Percentiles rank a stretch among this genome's conserved stretches.
phyloP scores from a whole-genome alignment of 2,888 invertebrate species.

The Ennomos quercinarius region DNA sequence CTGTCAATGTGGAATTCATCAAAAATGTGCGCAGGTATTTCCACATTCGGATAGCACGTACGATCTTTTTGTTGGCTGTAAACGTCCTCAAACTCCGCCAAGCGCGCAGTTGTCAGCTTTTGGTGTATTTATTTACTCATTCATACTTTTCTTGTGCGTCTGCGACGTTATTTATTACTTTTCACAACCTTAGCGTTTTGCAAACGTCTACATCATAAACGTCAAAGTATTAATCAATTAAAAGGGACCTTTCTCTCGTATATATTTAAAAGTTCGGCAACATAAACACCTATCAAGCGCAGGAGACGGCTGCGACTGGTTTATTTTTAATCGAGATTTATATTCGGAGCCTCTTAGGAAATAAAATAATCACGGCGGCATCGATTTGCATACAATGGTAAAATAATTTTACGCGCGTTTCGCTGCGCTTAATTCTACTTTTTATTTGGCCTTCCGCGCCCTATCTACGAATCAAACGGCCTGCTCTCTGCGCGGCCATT shows the following conservation, averaged over 20 bases:
- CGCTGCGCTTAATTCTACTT: constrained; percentile 84
- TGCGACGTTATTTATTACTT: constrained; percentile 59
- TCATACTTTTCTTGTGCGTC: constrained; percentile 70
- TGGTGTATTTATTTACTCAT: constrained; percentile 71
- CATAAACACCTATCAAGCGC: constrained; percentile 71
- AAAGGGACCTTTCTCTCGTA: constrained; percentile 38
- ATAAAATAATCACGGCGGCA: constrained; percentile 84
- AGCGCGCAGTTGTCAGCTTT: constrained; percentile 68
- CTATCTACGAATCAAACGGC: constrained; percentile 84
- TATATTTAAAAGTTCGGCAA: constrained; percentile 46
- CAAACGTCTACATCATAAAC: constrained; percentile 55
- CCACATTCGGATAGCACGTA: constrained; percentile 65
- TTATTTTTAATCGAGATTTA: constrained; percentile 79
- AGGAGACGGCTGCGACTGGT: constrained; percentile 55
- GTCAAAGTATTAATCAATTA: constrained; percentile 49
- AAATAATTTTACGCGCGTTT: constrained; percentile 86
- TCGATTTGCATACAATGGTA: constrained; percentile 85
- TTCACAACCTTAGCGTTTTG: constrained; percentile 46
- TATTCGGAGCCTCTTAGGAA: constrained; percentile 81
- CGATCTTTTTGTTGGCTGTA: constrained; percentile 68
- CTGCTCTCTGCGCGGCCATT: constrained; percentile 70
- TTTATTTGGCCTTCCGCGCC: constrained; percentile 82
- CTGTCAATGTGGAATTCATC: constrained; percentile 65
- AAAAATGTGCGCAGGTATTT: constrained; percentile 65
- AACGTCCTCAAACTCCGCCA: constrained; percentile 60